Conservation (phyloP, 2,888 invertebrate species). For the Noctua pronuba region DNA sequence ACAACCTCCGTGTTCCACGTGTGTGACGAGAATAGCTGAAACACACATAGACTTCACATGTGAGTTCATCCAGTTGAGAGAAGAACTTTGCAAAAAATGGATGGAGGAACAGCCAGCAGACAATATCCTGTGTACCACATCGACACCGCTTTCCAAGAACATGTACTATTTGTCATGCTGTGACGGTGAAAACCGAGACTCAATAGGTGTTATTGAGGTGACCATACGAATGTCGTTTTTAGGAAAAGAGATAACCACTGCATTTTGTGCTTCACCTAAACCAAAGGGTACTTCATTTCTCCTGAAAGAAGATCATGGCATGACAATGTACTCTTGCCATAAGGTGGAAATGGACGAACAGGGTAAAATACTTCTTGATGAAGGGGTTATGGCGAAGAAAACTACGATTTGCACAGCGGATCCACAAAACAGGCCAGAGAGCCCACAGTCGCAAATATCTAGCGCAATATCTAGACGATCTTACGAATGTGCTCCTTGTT, state of each 20-base stretch:
- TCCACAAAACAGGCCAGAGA: slow-evolving; percentile 67
- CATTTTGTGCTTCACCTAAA: slow-evolving; percentile 81
- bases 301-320: slow-evolving; percentile 84
- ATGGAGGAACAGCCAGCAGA: slow-evolving; percentile 82
- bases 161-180: slow-evolving; percentile 84
- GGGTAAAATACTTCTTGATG: slow-evolving; percentile 85
- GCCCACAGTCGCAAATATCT: slow-evolving; percentile 77
- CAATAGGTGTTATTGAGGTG: slow-evolving; percentile 86
- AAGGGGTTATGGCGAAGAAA: slow-evolving; percentile 79
- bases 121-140: slow-evolving; percentile 84
- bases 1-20: slow-evolving; percentile 84
- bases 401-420: slow-evolving; percentile 59
- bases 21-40: slow-evolving; percentile 84
- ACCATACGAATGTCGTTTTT: slow-evolving; percentile 86
- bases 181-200: slow-evolving; percentile 77
- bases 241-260: slow-evolving; percentile 88
- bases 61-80: slow-evolving; percentile 80
- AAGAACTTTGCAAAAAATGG: slow-evolving; percentile 86
- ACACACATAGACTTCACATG: slow-evolving; percentile 83
- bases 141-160: slow-evolving; percentile 83
- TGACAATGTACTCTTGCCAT: slow-evolving; percentile 87
- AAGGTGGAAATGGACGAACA: slow-evolving; percentile 87
- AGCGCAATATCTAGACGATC: slow-evolving; percentile 69
- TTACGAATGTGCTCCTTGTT: slow-evolving; percentile 51
- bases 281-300: slow-evolving; percentile 79